phyloP scores from a whole-genome alignment of 1,140 invertebrate species.

The Aphelenchoides besseyi region DNA sequence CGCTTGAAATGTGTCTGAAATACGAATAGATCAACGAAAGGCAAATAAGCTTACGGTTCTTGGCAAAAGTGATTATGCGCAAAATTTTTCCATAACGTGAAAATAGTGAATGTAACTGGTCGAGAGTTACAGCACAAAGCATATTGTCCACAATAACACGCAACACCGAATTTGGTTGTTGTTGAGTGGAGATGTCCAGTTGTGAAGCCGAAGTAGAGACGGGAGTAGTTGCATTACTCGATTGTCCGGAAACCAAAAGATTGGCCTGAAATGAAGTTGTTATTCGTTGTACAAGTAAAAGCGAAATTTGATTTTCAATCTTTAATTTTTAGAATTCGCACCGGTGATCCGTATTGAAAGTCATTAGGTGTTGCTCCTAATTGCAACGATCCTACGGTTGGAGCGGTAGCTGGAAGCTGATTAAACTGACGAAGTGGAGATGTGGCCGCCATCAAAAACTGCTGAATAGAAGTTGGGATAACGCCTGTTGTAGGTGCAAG shows the following conservation, averaged over 20 bases:
- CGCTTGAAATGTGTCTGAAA: constrained; percentile 94
- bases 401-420: background rate
- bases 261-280: background rate
- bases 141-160: constrained; percentile 96
- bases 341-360: too few relatives aligned
- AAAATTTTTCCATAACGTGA: constrained; percentile 93
- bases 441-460: background rate
- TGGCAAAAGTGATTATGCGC: constrained; percentile 98
- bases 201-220: constrained; percentile 28
- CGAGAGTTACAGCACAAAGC: constrained; percentile 93
- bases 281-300: background rate
- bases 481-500: background rate
- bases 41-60: constrained; percentile 79
- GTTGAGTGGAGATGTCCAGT: constrained; percentile 57
- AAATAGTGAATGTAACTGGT: constrained; percentile 93
- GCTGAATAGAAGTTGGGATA: background rate
- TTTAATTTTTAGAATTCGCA: background rate
- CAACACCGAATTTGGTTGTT: constrained; percentile 72
- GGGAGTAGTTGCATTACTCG: background rate
- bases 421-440: background rate
- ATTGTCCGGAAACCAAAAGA: background rate
- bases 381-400: too few relatives aligned
- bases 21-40: constrained; percentile 35
- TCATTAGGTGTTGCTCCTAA: too few relatives aligned
- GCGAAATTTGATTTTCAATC: background rate